Percentiles rank a stretch among this genome's conserved stretches.
Evolutionary conservation across 2,113 vertebrate species (phyloP).

Genomic region (Cathartes aura): DNA sequence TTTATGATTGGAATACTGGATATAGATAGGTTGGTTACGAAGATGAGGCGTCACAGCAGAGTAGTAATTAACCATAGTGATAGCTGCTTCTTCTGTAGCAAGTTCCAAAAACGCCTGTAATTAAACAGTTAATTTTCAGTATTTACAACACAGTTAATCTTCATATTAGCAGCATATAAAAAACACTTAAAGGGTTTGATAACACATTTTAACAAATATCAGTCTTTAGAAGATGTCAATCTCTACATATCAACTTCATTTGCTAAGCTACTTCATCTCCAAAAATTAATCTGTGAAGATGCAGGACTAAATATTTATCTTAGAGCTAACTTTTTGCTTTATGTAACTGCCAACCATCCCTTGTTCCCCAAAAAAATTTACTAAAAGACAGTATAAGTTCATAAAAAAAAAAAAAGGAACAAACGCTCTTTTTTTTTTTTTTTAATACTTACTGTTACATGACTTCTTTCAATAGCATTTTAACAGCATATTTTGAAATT

Average conservation of each 20-base stretch:
- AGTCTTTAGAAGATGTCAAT: not conserved
- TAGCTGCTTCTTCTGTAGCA: slow-evolving; percentile 94
- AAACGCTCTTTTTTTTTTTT: not conserved
- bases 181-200: not conserved
- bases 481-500: not conserved
- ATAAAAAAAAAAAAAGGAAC: not conserved
- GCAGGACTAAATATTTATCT: not conserved
- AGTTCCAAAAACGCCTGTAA: slow-evolving; percentile 94
- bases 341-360: not conserved
- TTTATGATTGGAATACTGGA: slow-evolving; percentile 98
- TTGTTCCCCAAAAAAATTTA: fast-evolving
- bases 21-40: slow-evolving; percentile 93
- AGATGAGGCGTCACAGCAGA: slow-evolving; percentile 91
- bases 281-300: not conserved
- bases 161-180: not conserved
- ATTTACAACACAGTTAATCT: not conserved
- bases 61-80: slow-evolving; percentile 98
- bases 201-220: not conserved
- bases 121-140: not conserved
- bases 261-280: not conserved
- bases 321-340: not conserved
- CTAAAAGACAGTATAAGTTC: not conserved
- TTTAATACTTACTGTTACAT: not conserved
- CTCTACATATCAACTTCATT: not conserved
- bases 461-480: not conserved